Conservation (phyloP, 2,888 invertebrate species). For the Dilophus febrilis region DNA sequence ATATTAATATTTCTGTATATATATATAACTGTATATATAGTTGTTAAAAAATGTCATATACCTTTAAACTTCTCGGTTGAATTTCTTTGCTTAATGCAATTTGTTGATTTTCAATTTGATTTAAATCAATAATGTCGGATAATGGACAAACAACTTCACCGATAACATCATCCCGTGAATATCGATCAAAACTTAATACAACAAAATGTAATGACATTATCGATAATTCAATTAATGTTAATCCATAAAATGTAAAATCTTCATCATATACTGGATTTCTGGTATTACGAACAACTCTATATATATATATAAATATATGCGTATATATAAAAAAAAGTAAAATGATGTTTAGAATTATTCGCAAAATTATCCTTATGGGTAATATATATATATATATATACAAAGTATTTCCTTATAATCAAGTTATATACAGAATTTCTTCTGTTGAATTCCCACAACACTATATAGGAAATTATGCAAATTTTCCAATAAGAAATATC, state of each 20-base stretch:
- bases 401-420: no score
- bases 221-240: slow-evolving; percentile 68
- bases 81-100: slow-evolving; percentile 76
- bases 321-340: no score
- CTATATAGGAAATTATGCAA: no score
- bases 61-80: slow-evolving; percentile 84
- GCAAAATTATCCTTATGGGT: no score
- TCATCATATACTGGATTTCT: slow-evolving; percentile 95
- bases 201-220: slow-evolving; percentile 87
- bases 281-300: slow-evolving; percentile 83
- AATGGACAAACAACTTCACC: slow-evolving; percentile 90
- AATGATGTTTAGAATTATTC: no score
- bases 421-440: no score
- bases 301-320: no score
- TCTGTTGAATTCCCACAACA: no score
- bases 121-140: slow-evolving; percentile 41
- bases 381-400: no score
- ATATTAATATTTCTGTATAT: background rate
- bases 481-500: no score
- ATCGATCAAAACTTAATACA: slow-evolving; percentile 88
- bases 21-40: background rate
- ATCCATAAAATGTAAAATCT: slow-evolving; percentile 96
- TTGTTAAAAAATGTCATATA: no score
- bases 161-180: slow-evolving; percentile 95
- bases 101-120: slow-evolving; percentile 57